phyloP scores from a whole-genome alignment of 2,113 vertebrate genomes.

The Colius striatus region DNA sequence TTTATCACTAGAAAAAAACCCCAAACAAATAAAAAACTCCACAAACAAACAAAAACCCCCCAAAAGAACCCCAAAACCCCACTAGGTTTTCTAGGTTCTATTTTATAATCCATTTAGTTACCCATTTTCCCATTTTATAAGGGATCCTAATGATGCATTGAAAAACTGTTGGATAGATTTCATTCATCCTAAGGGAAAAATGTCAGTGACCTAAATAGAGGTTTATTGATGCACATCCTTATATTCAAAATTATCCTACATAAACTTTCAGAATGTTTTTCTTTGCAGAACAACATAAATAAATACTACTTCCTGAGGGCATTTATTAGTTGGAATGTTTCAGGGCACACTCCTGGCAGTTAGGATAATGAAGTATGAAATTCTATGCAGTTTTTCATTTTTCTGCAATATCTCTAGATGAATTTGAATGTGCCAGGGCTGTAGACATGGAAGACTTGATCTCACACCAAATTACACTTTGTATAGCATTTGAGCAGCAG shows the following conservation, averaged over 20 bases:
- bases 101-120: background rate
- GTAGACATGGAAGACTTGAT: background rate
- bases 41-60: too few species aligned
- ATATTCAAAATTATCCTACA: conserved; percentile 27
- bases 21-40: too few species aligned
- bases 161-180: background rate
- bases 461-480: background rate
- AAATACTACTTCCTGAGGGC: conserved; percentile 45
- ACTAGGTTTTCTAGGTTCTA: background rate
- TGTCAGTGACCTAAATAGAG: conserved; percentile 12
- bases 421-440: conserved; percentile 34
- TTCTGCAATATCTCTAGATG: background rate
- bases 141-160: background rate
- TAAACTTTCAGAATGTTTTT: conserved; percentile 44
- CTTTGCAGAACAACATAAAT: conserved; percentile 46
- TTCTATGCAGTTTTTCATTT: background rate
- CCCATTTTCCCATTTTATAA: background rate
- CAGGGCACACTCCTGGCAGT: background rate
- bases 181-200: background rate
- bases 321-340: conserved; percentile 57
- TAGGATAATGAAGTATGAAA: conserved; percentile 28
- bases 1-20: background rate
- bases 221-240: conserved; percentile 14
- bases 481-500: background rate
- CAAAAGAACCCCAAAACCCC: too few species aligned